A percentile compares a stretch with the other conserved stretches of the same genome.
phyloP scores from a whole-genome alignment of 2,113 vertebrate species.

The Casuarius casuarius region DNA sequence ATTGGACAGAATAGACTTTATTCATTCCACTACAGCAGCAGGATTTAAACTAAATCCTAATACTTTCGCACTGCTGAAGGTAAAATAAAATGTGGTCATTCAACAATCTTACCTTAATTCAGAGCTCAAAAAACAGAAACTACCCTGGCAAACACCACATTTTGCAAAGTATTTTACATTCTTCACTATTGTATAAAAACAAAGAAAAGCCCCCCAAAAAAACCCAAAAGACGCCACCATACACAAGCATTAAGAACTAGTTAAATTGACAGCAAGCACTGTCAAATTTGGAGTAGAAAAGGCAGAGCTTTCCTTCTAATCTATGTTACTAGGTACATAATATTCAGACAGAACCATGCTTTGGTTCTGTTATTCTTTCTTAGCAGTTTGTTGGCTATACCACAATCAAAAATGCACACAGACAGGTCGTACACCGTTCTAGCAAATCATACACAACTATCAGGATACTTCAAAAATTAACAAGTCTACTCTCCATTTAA shows the following conservation, averaged over 20 bases:
- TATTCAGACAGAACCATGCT: neutral
- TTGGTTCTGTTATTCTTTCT: neutral
- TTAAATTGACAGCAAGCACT: neutral
- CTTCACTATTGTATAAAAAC: neutral
- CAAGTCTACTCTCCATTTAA: neutral
- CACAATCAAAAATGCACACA: neutral
- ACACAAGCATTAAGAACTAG: neutral
- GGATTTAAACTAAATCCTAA: neutral
- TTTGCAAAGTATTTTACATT: neutral
- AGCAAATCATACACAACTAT: neutral
- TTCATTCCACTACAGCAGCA: neutral
- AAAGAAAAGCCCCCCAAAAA: neutral
- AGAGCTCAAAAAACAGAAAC: neutral
- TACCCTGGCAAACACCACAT: neutral
- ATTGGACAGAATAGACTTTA: neutral
- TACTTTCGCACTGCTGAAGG: neutral
- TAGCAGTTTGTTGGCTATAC: neutral
- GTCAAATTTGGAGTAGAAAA: neutral
- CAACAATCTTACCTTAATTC: neutral
- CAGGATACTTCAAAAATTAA: neutral
- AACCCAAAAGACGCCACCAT: neutral
- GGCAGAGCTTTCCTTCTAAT: neutral
- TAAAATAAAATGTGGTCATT: neutral
- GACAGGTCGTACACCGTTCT: neutral
- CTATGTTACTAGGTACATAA: neutral